Base-by-base conservation (phyloP, 2,797 vertebrate species). In the Ispidina lecontei region DNA sequence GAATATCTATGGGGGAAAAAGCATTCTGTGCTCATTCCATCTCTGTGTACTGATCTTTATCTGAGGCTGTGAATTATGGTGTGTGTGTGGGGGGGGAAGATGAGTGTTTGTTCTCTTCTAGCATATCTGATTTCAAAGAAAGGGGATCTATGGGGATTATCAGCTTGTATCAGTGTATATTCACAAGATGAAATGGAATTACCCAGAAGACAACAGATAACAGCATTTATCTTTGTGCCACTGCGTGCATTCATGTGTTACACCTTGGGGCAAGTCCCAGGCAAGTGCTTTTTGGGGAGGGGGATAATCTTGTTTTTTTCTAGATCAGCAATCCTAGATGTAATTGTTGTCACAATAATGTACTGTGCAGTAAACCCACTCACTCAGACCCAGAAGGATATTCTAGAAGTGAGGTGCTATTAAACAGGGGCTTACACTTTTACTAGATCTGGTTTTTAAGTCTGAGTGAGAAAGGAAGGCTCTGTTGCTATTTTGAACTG, bases 161-260 rank as follows among this genome's bases (percentile, higher is more conserved):
- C 39, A 20, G 43, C 31, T 88, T 71, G 17, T 82, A 84, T 84
- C 51, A 62, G 15, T 74, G 47, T 55, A 33, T 68, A 31, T 79
- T 64, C 1, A 1, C 68, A 35, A 37, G n/a, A 70, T 68, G 68
- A 81, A 84, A 70, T 44, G 23, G 43, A 86, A 76, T 91, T 81
- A 72, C 43, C 33, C 52, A 56, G n/a, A 91, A 89, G 43, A 91
- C 58, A 80, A 89, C 90, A 55, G 79, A 84, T 56, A 73, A 73
- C 6, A 51, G 51, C 10, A 12, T 47, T 70, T 9, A 7, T 76
- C 18, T 91, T 92, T 82, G 52, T 69, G 85, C 33, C 41, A 39
- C 28, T 0, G 2, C 10, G 7, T 84, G 65, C 55, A 69, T 68
- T 75, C 52, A 28, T 47, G 47, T 65, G 71, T 79, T 87, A 58